Evolutionary conservation across 2,797 vertebrate species (phyloP), one percentile per base, ranked within the genome.

Genomic region (Eremophila alpestris): DNA sequence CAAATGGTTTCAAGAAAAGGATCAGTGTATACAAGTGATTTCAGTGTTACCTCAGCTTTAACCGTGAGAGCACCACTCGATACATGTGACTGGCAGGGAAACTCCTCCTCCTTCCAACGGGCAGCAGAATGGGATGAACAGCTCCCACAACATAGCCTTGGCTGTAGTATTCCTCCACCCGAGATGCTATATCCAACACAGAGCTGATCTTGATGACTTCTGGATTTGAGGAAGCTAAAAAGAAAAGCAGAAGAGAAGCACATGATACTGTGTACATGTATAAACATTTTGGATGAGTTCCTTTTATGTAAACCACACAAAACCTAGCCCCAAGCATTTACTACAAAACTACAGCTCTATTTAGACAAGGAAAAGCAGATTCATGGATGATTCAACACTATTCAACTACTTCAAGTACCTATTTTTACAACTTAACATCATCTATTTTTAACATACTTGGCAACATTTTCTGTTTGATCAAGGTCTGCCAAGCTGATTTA

Each of bases 81-180:
- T 99, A 99, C 17, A 99, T 98, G 93, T 98, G 98, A 95, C 98
- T 99, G 80, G 98, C 98, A 54, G 99, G 98, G 76, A 99, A 98
- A 4, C 95, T 98, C 76, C 98, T 98, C 22, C 97, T 98, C 2
- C 95, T 98, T 16, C 98, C 98, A 73, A 98, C 92, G 3, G 99
- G 98, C 69, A 99, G 98, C 92, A 99, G 98, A 80, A 99, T 97
- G 92, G 99, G 99, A 93, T 99, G 99, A 92, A 99, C 96, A 74
- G 99, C 98, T 11, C 97, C 95, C 41, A 99, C 98, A 60, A 98
- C 89, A 56, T 98, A 99, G 52, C 99, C 99, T 90, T 98, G 98
- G 23, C 98, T 98, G 97, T 99, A 99, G 96, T 99, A 99, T 3
- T 98, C 98, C 96, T 99, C 98, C 95, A 99, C 98, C 60, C 96